Percentiles rank a stretch among this genome's conserved stretches.
These are phyloP conservation scores for Tachysurus vachellii DNA, from an alignment of 2,113 vertebrate genomes.

Conservation along the genomic window DNA sequence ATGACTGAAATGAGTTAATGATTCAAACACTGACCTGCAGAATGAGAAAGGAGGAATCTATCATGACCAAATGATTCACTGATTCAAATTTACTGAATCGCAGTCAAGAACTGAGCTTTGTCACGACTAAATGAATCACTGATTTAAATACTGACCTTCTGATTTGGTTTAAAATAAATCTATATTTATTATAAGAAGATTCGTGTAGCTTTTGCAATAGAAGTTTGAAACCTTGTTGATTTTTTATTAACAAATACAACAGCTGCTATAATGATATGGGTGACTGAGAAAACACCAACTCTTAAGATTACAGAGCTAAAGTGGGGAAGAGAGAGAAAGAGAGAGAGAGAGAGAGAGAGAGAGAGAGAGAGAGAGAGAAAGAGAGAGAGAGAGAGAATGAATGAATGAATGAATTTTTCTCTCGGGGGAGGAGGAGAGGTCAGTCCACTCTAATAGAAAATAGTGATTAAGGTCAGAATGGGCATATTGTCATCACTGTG, in stretches of 20 bases:
- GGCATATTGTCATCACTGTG: slow-evolving; percentile 49
- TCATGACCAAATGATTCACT: not conserved
- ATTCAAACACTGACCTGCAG: not conserved
- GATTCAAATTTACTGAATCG: not conserved
- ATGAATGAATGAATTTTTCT: slow-evolving; percentile 66
- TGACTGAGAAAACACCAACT: slow-evolving; percentile 66
- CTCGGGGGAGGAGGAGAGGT: slow-evolving; percentile 70
- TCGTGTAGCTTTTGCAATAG: not conserved
- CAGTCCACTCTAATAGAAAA: slow-evolving; percentile 70
- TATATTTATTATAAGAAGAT: not conserved
- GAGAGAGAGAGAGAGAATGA: slow-evolving; percentile 20
- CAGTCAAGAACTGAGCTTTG: too few species aligned
- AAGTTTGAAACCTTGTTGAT: not conserved
- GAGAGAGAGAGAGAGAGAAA: slow-evolving; percentile 49
- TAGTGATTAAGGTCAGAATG: slow-evolving; percentile 72
- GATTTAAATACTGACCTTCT: not conserved
- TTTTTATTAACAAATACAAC: not conserved
- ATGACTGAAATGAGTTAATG: not conserved
- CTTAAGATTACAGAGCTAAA: slow-evolving; percentile 69
- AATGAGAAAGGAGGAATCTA: not conserved
- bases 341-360: slow-evolving; percentile 36
- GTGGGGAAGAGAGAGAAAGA: too few species aligned
- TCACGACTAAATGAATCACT: not conserved
- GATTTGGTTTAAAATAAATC: not conserved
- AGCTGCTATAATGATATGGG: slow-evolving; percentile 69